Conservation (phyloP, 2,113 vertebrate genomes). For the Arenaria interpres region DNA sequence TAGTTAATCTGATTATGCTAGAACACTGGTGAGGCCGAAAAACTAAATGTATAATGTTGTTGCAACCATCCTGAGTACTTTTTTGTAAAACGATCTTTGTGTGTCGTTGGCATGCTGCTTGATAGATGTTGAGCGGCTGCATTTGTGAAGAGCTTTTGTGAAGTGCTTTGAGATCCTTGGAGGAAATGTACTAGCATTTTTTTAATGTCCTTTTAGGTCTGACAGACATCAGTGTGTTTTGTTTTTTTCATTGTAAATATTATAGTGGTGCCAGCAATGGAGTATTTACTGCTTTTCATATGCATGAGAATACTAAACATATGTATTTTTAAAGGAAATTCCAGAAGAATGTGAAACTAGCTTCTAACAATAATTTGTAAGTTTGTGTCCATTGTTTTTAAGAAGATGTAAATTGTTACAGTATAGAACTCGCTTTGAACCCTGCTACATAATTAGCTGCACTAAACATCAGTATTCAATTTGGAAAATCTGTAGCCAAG, state of each 20-base stretch:
- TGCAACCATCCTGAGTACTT: not conserved
- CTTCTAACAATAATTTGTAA: constrained; percentile 70
- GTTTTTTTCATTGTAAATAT: constrained; percentile 7
- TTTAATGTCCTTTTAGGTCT: not conserved
- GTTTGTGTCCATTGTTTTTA: constrained; percentile 65
- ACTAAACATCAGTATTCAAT: constrained; percentile 68
- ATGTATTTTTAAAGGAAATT: constrained; percentile 69
- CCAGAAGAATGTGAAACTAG: constrained; percentile 54
- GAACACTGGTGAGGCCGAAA: not conserved
- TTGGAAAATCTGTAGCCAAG: constrained; percentile 62
- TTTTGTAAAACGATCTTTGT: not conserved
- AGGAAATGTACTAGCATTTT: not conserved
- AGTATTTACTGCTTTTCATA: constrained; percentile 58
- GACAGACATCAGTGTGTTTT: constrained; percentile 1
- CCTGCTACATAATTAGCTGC: constrained; percentile 46
- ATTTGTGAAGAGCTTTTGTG: not conserved
- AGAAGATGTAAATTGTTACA: constrained; percentile 56
- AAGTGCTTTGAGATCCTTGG: not conserved
- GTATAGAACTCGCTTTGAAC: constrained; percentile 64
- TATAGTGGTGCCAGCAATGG: constrained; percentile 11
- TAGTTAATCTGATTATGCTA: not conserved
- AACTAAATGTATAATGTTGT: not conserved
- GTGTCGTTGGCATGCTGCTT: not conserved
- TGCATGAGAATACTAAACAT: constrained; percentile 69
- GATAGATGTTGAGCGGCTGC: not conserved